A percentile compares a stretch with the other conserved stretches of the same genome.
phyloP scores from a whole-genome alignment of 2,113 vertebrate species.

The Mastomys natalensis region DNA sequence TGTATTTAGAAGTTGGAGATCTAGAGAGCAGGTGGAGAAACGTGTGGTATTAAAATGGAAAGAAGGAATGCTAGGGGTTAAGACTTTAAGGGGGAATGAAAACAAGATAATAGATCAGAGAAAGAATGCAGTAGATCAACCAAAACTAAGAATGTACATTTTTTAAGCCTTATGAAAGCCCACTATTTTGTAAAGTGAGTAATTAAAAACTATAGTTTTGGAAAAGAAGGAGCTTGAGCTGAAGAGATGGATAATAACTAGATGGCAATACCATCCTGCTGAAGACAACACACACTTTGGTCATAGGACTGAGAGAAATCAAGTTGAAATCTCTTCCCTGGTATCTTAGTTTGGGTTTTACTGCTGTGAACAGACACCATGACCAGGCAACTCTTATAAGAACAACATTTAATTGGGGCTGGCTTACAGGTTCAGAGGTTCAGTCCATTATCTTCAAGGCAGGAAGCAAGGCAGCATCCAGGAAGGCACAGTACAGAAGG shows the following conservation, averaged over 20 bases:
- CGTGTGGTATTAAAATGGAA: background rate
- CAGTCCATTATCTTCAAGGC: too few species aligned
- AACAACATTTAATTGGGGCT: too few species aligned
- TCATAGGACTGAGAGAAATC: background rate
- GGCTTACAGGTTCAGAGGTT: too few species aligned
- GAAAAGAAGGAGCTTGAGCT: background rate
- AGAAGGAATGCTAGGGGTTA: background rate
- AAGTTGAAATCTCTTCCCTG: background rate
- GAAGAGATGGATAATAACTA: background rate
- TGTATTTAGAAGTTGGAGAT: background rate
- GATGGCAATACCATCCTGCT: background rate
- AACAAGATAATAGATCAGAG: background rate
- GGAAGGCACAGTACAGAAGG: too few species aligned
- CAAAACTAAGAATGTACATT: background rate
- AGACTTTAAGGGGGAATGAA: background rate
- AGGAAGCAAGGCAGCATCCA: too few species aligned
- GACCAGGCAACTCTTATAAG: too few species aligned
- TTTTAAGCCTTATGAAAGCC: background rate
- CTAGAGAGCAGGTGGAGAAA: background rate
- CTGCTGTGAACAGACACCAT: too few species aligned
- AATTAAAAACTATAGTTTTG: background rate
- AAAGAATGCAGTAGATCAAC: background rate
- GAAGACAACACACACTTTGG: background rate
- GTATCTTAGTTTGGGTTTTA: too few species aligned
- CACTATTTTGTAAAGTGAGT: background rate